phyloP scores from a whole-genome alignment of 64 coral and sea anemone genomes.

The Hydrozoanthus tunicans region DNA sequence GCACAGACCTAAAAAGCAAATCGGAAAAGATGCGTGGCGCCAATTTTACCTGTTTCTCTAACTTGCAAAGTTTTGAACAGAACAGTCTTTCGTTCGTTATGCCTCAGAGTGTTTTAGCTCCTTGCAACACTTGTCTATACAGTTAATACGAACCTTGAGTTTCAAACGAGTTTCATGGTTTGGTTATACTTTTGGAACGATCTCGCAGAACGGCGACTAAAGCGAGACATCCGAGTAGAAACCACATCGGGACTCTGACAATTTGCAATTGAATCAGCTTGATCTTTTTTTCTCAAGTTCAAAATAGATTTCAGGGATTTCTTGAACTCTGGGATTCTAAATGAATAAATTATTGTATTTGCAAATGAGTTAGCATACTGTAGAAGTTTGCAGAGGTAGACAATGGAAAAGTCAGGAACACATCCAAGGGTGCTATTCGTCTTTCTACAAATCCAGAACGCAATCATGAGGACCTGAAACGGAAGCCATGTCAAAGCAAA shows the following conservation, averaged over 20 bases:
- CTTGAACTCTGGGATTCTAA: conserved; percentile 78
- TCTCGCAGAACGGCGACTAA: not conserved
- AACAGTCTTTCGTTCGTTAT: too few relatives aligned
- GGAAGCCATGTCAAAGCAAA: conserved; percentile 84
- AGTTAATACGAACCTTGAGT: too few relatives aligned
- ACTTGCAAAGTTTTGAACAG: too few relatives aligned
- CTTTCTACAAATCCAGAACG: conserved; percentile 62
- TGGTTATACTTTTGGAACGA: not conserved
- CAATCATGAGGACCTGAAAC: conserved; percentile 72
- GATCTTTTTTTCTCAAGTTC: not conserved
- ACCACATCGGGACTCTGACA: not conserved
- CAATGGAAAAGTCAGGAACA: conserved; percentile 37
- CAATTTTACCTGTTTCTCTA: too few relatives aligned
- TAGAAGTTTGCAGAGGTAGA: conserved; percentile 76
- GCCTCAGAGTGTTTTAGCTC: too few relatives aligned
- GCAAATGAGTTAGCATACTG: conserved; percentile 78
- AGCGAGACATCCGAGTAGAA: not conserved
- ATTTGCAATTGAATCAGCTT: not conserved
- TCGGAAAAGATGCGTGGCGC: too few relatives aligned
- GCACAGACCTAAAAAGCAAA: too few relatives aligned
- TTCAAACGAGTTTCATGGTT: too few relatives aligned
- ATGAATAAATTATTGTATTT: conserved; percentile 80
- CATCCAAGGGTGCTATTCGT: not conserved
- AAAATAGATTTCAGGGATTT: conserved; percentile 21
- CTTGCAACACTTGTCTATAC: too few relatives aligned